Conservation (phyloP, 2,888 invertebrate genomes). For the Leucophenga montana region DNA sequence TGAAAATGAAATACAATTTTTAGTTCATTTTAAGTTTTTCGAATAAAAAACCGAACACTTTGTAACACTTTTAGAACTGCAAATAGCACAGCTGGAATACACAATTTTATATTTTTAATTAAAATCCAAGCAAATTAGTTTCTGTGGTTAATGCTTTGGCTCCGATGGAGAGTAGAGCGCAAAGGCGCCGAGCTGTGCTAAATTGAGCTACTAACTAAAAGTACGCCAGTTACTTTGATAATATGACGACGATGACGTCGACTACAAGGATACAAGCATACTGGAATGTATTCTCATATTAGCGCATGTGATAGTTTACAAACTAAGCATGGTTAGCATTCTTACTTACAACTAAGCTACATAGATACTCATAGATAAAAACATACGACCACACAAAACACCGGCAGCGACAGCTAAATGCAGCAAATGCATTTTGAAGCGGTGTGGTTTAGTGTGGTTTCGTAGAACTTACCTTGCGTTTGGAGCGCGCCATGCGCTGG, state of each 20-base stretch:
- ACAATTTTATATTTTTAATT: slow-evolving; percentile 19
- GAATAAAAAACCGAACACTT: background rate
- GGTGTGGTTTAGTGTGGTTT: no score
- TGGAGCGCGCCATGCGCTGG: slow-evolving; percentile 87
- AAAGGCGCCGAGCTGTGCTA: no score
- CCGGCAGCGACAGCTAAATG: no score
- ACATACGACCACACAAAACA: no score
- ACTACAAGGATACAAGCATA: no score
- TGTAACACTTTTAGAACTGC: background rate
- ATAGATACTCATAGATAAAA: no score
- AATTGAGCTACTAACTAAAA: no score
- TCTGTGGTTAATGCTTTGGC: slow-evolving; percentile 54
- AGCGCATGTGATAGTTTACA: no score
- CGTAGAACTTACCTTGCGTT: slow-evolving; percentile 82
- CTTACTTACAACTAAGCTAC: slow-evolving; percentile 15
- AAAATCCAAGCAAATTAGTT: slow-evolving; percentile 53
- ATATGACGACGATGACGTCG: no score
- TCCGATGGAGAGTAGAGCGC: no score
- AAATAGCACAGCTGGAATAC: background rate
- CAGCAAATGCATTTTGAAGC: background rate
- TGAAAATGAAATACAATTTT: background rate
- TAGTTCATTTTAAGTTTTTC: background rate
- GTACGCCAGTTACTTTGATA: no score
- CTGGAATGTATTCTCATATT: no score
- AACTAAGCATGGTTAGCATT: background rate